Conservation (phyloP, 2,113 vertebrate genomes). For the Mobula birostris region DNA sequence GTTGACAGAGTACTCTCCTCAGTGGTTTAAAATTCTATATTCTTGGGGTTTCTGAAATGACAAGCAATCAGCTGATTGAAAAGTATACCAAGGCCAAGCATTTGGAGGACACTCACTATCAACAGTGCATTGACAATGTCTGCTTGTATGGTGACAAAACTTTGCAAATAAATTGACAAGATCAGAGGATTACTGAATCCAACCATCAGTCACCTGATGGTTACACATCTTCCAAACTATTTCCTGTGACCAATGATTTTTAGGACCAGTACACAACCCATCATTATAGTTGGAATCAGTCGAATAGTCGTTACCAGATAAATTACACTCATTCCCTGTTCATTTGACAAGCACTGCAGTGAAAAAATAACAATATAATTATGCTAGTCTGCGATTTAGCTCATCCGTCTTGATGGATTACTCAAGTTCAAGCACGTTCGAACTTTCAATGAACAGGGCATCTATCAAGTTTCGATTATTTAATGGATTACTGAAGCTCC, state of each 20-base stretch:
- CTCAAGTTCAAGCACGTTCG: neutral
- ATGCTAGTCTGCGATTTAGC: neutral
- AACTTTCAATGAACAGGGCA: neutral
- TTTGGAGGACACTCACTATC: too few relatives aligned
- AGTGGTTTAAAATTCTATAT: too few relatives aligned
- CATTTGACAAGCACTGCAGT: neutral
- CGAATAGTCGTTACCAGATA: neutral
- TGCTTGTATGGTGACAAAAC: too few relatives aligned
- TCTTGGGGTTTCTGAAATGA: too few relatives aligned
- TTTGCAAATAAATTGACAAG: too few relatives aligned
- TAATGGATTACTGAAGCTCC: constrained; percentile 26
- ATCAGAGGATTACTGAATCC: too few relatives aligned
- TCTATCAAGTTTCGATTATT: neutral
- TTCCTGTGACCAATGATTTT: neutral
- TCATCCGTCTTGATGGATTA: neutral
- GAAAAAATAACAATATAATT: neutral
- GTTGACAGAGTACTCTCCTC: too few relatives aligned
- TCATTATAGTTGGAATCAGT: neutral
- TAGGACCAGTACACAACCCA: neutral
- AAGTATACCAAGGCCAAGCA: too few relatives aligned
- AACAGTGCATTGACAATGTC: too few relatives aligned
- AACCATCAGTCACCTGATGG: too few relatives aligned
- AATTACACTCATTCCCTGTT: neutral
- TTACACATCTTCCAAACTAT: too few relatives aligned
- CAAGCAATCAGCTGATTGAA: too few relatives aligned